phyloP scores from a whole-genome alignment of 2,797 vertebrate species.

The Sebastes alutus region DNA sequence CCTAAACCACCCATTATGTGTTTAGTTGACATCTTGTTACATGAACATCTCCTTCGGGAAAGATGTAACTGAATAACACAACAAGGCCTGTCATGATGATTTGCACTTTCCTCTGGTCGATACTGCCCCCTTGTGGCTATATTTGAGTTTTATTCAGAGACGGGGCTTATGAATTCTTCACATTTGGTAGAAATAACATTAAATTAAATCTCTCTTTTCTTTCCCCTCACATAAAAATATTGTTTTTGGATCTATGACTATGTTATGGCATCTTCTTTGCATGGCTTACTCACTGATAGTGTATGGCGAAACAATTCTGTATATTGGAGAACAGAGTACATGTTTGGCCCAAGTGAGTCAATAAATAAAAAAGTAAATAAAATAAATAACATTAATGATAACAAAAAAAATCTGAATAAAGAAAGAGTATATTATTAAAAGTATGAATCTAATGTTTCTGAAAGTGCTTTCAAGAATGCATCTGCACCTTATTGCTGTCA shows the following conservation, averaged over 20 bases:
- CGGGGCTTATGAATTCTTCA: background rate
- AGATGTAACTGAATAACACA: background rate
- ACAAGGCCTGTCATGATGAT: background rate
- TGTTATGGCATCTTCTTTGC: no score
- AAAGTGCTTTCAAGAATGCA: background rate
- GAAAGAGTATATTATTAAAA: background rate
- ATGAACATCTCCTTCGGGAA: conserved; percentile 1
- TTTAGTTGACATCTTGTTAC: background rate
- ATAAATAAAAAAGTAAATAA: background rate
- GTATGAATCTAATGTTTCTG: background rate
- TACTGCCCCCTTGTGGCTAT: conserved; percentile 61
- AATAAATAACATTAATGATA: background rate
- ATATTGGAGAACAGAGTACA: no score
- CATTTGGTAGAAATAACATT: background rate
- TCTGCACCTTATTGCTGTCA: background rate
- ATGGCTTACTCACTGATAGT: no score
- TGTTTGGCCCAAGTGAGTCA: no score
- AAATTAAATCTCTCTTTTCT: no score
- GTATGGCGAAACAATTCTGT: no score
- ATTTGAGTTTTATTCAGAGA: background rate
- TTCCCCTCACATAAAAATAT: no score
- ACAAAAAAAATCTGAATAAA: background rate
- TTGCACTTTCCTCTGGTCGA: background rate
- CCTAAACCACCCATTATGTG: background rate
- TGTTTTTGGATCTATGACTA: no score